Evolutionary conservation across 2,113 vertebrate species (phyloP).

Genomic region (Puma concolor): DNA sequence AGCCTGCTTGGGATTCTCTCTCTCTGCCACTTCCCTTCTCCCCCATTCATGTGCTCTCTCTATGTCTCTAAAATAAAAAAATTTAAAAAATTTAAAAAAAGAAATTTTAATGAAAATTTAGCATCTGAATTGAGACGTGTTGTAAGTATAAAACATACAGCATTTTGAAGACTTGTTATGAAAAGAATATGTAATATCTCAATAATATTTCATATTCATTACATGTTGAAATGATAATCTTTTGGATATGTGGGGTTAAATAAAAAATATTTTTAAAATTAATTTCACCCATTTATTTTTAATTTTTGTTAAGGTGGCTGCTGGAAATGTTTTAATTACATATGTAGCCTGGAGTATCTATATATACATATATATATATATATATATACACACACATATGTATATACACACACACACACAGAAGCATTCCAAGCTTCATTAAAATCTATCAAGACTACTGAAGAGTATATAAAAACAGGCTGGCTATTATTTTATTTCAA

Average conservation of each 20-base stretch:
- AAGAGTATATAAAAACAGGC: background rate
- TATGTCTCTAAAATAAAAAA: background rate
- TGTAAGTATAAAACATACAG: background rate
- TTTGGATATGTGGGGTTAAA: background rate
- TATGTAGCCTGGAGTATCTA: background rate
- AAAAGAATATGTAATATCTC: background rate
- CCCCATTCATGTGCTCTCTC: too few relatives aligned
- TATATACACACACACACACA: rapidly evolving
- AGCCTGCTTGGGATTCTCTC: background rate
- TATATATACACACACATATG: background rate
- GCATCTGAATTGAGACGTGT: background rate
- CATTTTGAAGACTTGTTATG: background rate
- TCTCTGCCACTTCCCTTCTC: too few relatives aligned
- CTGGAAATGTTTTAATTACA: background rate
- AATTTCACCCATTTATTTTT: background rate
- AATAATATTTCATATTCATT: background rate
- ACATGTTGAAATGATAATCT: background rate
- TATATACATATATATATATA: background rate
- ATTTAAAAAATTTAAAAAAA: background rate
- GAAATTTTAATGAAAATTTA: background rate
- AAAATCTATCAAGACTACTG: background rate
- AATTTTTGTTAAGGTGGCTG: background rate
- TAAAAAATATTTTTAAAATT: slow-evolving; percentile 3
- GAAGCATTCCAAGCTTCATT: background rate
- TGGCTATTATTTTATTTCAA: background rate